Base-by-base conservation (phyloP, 2,113 vertebrate genomes). In the Centrocercus urophasianus region DNA sequence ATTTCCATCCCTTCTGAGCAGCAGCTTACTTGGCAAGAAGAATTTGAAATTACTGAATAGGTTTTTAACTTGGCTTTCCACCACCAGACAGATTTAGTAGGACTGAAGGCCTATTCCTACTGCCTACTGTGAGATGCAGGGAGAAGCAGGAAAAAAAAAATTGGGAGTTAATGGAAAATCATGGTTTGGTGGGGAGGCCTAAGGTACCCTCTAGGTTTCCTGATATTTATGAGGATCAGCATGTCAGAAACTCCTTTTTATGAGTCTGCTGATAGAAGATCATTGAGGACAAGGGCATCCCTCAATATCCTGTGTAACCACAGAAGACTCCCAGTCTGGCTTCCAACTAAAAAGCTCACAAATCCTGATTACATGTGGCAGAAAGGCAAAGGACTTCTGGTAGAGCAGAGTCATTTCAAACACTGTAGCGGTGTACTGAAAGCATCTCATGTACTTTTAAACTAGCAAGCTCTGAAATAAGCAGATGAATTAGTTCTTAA, bases 41-140 rank as follows among this genome's bases (percentile, higher is more conserved):
- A 76, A n/a, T 79, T 48, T 57, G 20, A 94, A 87, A 20, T 52
- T 84, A 45, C 32, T 79, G 25, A n/a, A 71, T 22, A 52, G 20
- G 13, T 86, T 96, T 72, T 54, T 60, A 67, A 64, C 52, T 72
- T 92, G 45, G 6, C 32, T 90, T 93, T 92, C 18, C 9, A 82
- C 27, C 20, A 32, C 43, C 21, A 84, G 38, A 30, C 15, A 34
- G 42, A 40, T 45, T 27, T 24, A 48, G 40, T 6, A 57, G 43
- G 13, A 16, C 43, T 87, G 63, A 78, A 71, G 52, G 47, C 43
- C 52, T 48, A 32, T 59, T 38, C 65, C 30, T 42, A 3, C 17
- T 56, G 38, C 42, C 32, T 64, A 48, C 70, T 82, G 24, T 0
- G 5, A 80, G 69, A 20, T 17, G 24, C 21, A 30, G 20, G 47